A percentile compares a stretch with the other conserved stretches of the same genome.
These are phyloP conservation scores for Phthorimaea operculella DNA, from an alignment of 1,140 invertebrate species.

Conservation along the genomic window DNA sequence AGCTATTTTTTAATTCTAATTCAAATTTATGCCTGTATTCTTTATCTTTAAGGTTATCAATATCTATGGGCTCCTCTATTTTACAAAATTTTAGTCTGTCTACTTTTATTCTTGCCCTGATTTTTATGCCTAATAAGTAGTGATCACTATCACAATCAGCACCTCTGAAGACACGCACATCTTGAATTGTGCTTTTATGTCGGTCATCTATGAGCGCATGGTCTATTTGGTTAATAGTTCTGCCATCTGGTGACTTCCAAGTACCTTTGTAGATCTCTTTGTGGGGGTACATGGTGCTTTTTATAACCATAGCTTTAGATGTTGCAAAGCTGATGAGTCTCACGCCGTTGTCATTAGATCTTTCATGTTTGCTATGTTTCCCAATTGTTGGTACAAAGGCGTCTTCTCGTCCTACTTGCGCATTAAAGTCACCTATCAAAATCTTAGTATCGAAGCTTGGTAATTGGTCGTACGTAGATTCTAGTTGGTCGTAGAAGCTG, in stretches of 20 bases:
- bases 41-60: background rate
- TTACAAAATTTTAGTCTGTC: background rate
- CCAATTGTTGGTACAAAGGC: slow-evolving; percentile 13
- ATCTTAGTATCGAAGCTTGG: slow-evolving; percentile 13
- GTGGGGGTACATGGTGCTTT: slow-evolving; percentile 17
- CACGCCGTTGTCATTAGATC: slow-evolving; percentile 15
- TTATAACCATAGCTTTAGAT: slow-evolving; percentile 12
- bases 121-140: slow-evolving; percentile 11
- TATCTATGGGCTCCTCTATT: background rate
- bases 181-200: slow-evolving; percentile 13
- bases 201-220: slow-evolving; percentile 14
- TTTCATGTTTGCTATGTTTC: slow-evolving; percentile 14
- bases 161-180: slow-evolving; percentile 13
- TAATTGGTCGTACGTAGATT: slow-evolving; percentile 9
- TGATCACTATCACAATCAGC: slow-evolving; percentile 21
- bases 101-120: slow-evolving; percentile 13
- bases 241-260: slow-evolving; percentile 19
- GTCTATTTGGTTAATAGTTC: slow-evolving; percentile 21
- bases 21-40: background rate
- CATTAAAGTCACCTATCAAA: slow-evolving; percentile 14
- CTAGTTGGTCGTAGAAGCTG: slow-evolving; percentile 14
- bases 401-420: slow-evolving; percentile 9
- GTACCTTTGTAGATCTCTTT: slow-evolving; percentile 20
- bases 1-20: too few species aligned
- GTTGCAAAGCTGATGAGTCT: slow-evolving; percentile 16